These are phyloP conservation scores for Phalacrocorax carbo DNA, from an alignment of 2,113 vertebrate species.

Conservation along the genomic window DNA sequence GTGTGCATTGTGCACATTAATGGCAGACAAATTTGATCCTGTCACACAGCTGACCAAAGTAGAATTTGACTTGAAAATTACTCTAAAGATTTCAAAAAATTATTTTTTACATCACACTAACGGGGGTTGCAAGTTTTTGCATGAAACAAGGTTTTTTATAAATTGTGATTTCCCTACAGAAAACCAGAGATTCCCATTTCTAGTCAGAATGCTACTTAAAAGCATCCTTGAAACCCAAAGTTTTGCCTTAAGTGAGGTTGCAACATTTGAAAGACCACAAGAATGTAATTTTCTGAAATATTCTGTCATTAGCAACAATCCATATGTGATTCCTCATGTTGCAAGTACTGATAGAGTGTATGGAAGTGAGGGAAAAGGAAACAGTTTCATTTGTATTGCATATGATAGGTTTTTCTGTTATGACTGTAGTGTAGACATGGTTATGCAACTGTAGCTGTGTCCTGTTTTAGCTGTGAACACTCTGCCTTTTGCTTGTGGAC, in stretches of 20 bases:
- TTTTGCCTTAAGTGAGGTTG: neutral
- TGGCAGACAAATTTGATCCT: neutral
- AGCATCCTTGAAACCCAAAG: neutral
- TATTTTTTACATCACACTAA: neutral
- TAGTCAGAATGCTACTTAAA: neutral
- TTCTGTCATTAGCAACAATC: neutral
- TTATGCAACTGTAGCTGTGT: neutral
- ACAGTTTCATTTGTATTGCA: neutral
- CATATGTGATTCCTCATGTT: neutral
- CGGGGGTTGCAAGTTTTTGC: neutral
- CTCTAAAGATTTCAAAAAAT: neutral
- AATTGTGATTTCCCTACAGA: neutral
- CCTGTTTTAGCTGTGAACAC: slow-evolving; percentile 19
- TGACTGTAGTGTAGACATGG: neutral
- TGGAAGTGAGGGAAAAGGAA: neutral
- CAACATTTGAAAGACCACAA: neutral
- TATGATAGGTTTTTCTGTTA: neutral
- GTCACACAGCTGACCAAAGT: neutral
- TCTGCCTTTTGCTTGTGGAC: slow-evolving; percentile 26
- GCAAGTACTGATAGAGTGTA: neutral
- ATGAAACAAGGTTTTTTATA: neutral
- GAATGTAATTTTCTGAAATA: neutral
- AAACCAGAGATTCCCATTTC: neutral
- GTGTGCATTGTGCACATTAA: neutral
- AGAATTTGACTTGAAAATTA: neutral